Evolutionary conservation across 2,888 invertebrate genomes (phyloP).

Genomic region (Stratiomys singularior): DNA sequence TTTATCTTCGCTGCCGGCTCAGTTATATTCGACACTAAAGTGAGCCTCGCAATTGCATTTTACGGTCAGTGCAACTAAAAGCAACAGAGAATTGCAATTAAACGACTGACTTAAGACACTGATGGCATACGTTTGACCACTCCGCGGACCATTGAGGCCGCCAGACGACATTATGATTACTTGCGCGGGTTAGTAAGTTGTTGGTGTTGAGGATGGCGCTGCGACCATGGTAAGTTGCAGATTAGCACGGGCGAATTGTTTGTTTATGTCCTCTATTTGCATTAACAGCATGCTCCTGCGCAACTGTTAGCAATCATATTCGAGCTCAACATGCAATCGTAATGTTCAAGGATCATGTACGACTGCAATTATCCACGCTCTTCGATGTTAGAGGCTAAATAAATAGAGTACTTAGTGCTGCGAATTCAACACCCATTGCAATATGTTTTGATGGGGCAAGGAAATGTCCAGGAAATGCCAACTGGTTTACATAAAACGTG

Average conservation of each 20-base stretch:
- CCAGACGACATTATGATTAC: constrained; percentile 12
- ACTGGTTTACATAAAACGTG: too few species aligned
- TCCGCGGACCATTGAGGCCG: not conserved
- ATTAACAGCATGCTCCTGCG: not conserved
- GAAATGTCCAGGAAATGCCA: too few species aligned
- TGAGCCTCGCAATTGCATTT: constrained; percentile 18
- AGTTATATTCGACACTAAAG: not conserved
- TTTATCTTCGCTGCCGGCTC: not conserved
- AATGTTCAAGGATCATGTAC: constrained; percentile 29
- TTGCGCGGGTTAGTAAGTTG: not conserved
- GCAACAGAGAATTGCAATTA: constrained; percentile 33
- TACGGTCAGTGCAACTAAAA: constrained; percentile 9
- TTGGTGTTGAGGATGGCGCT: constrained; percentile 17
- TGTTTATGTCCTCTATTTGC: constrained; percentile 35
- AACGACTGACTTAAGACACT: constrained; percentile 38
- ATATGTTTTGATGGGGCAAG: too few species aligned
- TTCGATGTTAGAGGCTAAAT: not conserved
- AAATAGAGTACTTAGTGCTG: not conserved
- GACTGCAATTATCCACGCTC: constrained; percentile 38
- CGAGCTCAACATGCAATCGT: not conserved
- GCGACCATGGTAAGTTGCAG: constrained; percentile 3
- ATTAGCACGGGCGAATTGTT: constrained; percentile 17
- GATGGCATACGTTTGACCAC: constrained; percentile 14
- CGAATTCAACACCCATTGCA: too few species aligned
- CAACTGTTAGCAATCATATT: constrained; percentile 3